A percentile compares a stretch with the other conserved stretches of the same genome.
phyloP scores from a whole-genome alignment of 2,797 vertebrate species.

The Malacoctenus gilli region DNA sequence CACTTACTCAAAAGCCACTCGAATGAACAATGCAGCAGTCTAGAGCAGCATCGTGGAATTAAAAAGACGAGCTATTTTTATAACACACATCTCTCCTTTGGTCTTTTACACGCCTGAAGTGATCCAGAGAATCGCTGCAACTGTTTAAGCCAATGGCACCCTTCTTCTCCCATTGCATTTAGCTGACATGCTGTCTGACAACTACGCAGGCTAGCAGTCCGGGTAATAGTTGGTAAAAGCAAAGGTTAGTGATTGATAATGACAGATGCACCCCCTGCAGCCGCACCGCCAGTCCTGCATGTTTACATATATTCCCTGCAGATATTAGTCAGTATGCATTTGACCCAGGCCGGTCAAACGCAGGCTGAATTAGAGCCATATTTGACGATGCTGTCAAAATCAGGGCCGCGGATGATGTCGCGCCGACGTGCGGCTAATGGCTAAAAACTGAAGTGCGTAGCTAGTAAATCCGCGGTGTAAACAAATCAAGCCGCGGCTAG shows the following conservation, averaged over 20 bases:
- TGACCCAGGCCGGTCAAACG: not conserved
- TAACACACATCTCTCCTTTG: not conserved
- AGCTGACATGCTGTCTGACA: conserved; percentile 42
- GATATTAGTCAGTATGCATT: conserved; percentile 13
- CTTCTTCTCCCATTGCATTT: conserved; percentile 31
- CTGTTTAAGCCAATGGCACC: not conserved
- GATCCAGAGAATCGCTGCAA: not conserved
- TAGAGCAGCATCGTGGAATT: conserved; percentile 1
- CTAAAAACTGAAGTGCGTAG: conserved; percentile 79
- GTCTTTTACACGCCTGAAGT: not conserved
- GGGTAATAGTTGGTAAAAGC: conserved; percentile 60
- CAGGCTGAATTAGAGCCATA: conserved; percentile 16
- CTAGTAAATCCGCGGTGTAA: conserved; percentile 80
- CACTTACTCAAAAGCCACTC: conserved; percentile 19
- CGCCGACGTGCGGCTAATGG: conserved; percentile 65
- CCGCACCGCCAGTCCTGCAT: conserved; percentile 30
- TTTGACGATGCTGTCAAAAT: conserved; percentile 55
- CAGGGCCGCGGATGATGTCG: conserved; percentile 46
- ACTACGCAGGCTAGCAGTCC: conserved; percentile 56
- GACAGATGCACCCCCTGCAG: conserved; percentile 67
- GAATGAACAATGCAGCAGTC: conserved; percentile 25
- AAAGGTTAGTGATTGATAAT: conserved; percentile 77
- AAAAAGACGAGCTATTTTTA: not conserved
- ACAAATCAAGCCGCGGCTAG: conserved; percentile 72
- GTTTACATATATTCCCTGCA: conserved; percentile 25